Base-by-base conservation (phyloP, 2,888 invertebrate genomes). In the Ditula angustiorana region DNA sequence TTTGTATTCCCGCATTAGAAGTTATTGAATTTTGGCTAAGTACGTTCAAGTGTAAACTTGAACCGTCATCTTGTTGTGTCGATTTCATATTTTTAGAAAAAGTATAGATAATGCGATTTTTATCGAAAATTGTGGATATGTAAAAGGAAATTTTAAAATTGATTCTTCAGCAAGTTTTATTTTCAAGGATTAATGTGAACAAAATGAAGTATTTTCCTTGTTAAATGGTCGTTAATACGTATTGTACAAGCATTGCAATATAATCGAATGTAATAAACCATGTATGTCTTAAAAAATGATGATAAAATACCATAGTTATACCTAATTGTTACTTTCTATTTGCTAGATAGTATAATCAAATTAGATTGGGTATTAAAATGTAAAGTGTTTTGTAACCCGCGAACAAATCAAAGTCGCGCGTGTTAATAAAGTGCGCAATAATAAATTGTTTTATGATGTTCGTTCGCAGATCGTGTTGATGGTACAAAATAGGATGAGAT, bases 311-410 rank as follows among this genome's bases (percentile, higher is more conserved):
- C 83, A 87, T 86, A 87, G 86, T 83, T 86, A 86, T 90, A 90
- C 90, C 89, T 91, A 90, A 90, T 90, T 92, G 90, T 92, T 92
- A 91, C 86, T 88, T 91, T 92, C 89, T 92, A 90, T 89, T 90
- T 90, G 89, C 91, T 92, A 92, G 91, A 92, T 92, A 92, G 92
- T 90, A 90, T 91, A 91, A 91, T 90, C 85, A 90, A 92, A 92
- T 91, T 92, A 92, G 90, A 89, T 88, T 86, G 86, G 84, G 82
- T 90, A 89, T 85, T 81, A 78, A 82, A 83, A 79, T 81, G 70
- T 71, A 49, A 64, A 53, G 62, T 50, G 52, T 64, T 64, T 59
- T 64, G 37, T 64, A 53, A 64, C 53, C 57, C 64, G 64, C 64
- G 64, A 64, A 52, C 64, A 58, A 64, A 47, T 33, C 11, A 30